phyloP scores from a whole-genome alignment of 2,113 vertebrate genomes.

The Anhinga rufa region DNA sequence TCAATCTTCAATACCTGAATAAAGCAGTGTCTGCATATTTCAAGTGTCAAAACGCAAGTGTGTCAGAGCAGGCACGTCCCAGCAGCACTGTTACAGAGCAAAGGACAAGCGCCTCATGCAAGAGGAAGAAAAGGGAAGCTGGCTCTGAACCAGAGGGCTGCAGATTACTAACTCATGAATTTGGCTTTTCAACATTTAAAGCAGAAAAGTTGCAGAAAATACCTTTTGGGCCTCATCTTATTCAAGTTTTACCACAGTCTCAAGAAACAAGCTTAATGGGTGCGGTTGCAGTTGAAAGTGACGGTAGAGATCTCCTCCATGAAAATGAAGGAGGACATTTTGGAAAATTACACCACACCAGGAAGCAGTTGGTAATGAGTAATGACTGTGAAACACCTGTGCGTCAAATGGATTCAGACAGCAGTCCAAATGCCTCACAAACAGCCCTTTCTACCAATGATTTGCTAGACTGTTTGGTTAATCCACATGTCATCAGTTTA shows the following conservation, averaged over 20 bases:
- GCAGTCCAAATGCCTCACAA: background rate
- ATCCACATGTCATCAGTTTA: slow-evolving; percentile 80
- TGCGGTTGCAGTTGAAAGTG: background rate
- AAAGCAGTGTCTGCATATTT: slow-evolving; percentile 75
- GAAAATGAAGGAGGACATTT: background rate
- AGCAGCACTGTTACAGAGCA: background rate
- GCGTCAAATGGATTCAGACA: background rate
- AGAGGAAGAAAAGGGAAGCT: slow-evolving; percentile 58
- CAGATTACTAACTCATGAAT: background rate
- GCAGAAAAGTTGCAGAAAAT: background rate
- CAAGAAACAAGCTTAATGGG: background rate
- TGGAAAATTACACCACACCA: background rate
- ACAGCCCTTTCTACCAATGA: slow-evolving; percentile 82
- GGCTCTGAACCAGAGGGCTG: background rate
- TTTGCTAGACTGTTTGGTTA: slow-evolving; percentile 87
- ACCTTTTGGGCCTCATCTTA: slow-evolving; percentile 80
- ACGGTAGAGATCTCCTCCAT: background rate
- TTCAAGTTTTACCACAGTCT: slow-evolving; percentile 67
- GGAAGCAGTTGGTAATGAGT: background rate
- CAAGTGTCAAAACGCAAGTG: slow-evolving; percentile 6
- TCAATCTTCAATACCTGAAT: slow-evolving; percentile 87
- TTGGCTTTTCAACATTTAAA: background rate
- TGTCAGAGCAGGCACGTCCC: background rate
- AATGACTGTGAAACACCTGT: background rate
- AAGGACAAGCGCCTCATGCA: background rate